Evolutionary conservation across 2,113 vertebrate genomes (phyloP).

Genomic region (Cryptomyrus ogoouensis): DNA sequence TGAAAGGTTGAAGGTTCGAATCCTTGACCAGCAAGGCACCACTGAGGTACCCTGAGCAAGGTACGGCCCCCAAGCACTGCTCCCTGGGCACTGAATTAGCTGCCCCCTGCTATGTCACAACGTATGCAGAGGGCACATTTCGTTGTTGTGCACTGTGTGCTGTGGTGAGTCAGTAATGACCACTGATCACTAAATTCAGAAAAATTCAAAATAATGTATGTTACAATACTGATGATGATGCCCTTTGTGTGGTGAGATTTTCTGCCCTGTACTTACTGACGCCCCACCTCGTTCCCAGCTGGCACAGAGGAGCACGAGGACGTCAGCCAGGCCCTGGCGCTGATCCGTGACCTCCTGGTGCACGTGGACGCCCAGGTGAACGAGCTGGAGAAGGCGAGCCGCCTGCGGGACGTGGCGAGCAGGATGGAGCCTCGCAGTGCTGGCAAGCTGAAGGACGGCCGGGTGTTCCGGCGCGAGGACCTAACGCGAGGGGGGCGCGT

Average conservation of each 20-base stretch:
- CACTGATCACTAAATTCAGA: too few species aligned
- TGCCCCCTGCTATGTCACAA: too few species aligned
- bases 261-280: too few species aligned
- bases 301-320: conserved; percentile 68
- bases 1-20: too few species aligned
- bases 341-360: conserved; percentile 75
- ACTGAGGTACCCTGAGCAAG: too few species aligned
- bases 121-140: too few species aligned
- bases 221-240: not conserved
- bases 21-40: too few species aligned
- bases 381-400: conserved; percentile 63
- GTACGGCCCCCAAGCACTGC: too few species aligned
- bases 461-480: conserved; percentile 71
- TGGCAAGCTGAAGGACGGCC: conserved; percentile 68
- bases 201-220: not conserved
- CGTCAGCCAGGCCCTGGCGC: conserved; percentile 64
- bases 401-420: conserved; percentile 68
- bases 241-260: not conserved
- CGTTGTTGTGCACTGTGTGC: too few species aligned
- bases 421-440: conserved; percentile 75
- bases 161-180: too few species aligned
- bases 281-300: conserved; percentile 44
- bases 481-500: conserved; percentile 52
- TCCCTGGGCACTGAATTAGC: too few species aligned
- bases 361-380: conserved; percentile 74